These are phyloP conservation scores for Archegozetes longisetosus DNA, from an alignment of 1,140 invertebrate genomes.

Conservation along the genomic window DNA sequence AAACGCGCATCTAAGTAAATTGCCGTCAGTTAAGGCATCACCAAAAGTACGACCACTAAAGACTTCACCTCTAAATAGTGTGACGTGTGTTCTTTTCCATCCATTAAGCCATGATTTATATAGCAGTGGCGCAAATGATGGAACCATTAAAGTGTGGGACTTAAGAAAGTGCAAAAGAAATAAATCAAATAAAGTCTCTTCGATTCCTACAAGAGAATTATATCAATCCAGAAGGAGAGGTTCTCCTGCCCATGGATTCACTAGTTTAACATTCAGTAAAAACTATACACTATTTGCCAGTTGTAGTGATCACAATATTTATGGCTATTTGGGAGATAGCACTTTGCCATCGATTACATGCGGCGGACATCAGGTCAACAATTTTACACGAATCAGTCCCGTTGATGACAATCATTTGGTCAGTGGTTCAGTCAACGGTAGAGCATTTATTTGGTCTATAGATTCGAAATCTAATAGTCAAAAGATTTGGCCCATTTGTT, in stretches of 20 bases:
- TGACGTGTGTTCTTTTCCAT: conserved; percentile 11
- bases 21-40: conserved; percentile 6
- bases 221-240: conserved; percentile 29
- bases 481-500: background rate
- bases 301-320: conserved; percentile 68
- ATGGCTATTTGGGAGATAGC: conserved; percentile 25
- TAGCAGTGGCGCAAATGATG: conserved; percentile 6
- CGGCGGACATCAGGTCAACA: background rate
- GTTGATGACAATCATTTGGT: conserved; percentile 1
- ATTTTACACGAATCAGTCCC: conserved; percentile 6
- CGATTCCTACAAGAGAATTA: background rate
- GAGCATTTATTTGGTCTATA: conserved; percentile 5
- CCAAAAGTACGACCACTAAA: background rate
- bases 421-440: background rate
- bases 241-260: conserved; percentile 37
- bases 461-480: background rate
- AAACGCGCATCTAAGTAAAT: conserved; percentile 1
- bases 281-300: conserved; percentile 54
- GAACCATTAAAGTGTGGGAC: conserved; percentile 13
- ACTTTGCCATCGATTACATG: background rate
- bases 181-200: background rate
- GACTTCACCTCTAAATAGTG: conserved; percentile 3
- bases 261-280: conserved; percentile 50
- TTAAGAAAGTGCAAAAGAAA: background rate
- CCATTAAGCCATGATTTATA: background rate